These are phyloP conservation scores for Amphiura filiformis DNA, from an alignment of 35 echinoderm and acorn worm species.

Conservation along the genomic window DNA sequence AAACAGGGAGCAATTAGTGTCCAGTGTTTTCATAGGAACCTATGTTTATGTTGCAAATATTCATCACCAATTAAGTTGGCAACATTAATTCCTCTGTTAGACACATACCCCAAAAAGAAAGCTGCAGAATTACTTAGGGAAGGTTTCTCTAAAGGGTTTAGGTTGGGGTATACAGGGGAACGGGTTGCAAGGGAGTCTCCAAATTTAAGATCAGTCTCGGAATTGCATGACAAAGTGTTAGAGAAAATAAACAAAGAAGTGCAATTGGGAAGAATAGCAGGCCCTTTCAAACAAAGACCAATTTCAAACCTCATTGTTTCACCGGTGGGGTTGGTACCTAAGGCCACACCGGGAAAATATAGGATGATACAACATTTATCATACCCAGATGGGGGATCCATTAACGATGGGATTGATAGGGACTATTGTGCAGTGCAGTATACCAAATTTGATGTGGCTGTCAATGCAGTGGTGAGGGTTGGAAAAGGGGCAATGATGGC, in stretches of 20 bases:
- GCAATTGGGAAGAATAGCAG: too few species aligned
- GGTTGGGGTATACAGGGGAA: not conserved
- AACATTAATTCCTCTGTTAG: not conserved
- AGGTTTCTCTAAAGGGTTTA: too few species aligned
- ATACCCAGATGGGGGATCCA: too few species aligned
- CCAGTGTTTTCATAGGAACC: not conserved
- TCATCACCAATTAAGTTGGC: not conserved
- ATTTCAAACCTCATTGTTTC: too few species aligned
- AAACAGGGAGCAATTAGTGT: not conserved
- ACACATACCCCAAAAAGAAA: not conserved
- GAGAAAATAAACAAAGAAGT: too few species aligned
- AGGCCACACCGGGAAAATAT: not conserved
- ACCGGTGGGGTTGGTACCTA: constrained; percentile 9
- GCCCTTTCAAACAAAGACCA: too few species aligned
- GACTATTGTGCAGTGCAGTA: not conserved
- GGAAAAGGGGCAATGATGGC: not conserved
- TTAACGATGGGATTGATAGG: too few species aligned
- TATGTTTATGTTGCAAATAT: too few species aligned
- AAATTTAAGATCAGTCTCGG: not conserved
- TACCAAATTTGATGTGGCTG: constrained; percentile 8
- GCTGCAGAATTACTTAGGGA: not conserved
- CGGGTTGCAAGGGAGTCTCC: not conserved
- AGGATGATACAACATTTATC: constrained; percentile 23
- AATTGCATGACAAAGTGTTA: not conserved
- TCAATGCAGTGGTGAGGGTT: not conserved